A percentile compares a stretch with the other conserved stretches of the same genome.
These are phyloP conservation scores for Cuniculus paca DNA, from an alignment of 2,797 vertebrate species.

Conservation along the genomic window DNA sequence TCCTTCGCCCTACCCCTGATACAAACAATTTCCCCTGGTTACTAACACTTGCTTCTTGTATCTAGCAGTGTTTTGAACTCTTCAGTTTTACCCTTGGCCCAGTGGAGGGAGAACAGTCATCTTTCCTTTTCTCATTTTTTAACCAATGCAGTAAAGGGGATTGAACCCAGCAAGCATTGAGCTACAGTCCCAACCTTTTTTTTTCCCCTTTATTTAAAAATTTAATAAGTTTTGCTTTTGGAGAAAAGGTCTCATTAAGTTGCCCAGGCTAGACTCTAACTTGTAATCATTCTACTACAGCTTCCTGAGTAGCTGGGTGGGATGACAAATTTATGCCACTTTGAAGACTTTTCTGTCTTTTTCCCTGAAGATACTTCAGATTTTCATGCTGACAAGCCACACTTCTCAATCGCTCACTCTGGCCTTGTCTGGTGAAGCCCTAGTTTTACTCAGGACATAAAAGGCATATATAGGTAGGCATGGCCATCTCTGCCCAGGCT, in stretches of 20 bases:
- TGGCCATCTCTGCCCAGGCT: slow-evolving; percentile 16
- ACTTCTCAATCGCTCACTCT: not conserved
- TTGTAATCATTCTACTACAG: not conserved
- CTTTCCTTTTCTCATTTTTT: slow-evolving; percentile 4
- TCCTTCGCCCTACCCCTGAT: not conserved
- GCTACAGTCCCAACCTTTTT: not conserved
- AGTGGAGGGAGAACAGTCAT: not conserved
- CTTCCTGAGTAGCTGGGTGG: not conserved
- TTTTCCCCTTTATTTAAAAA: not conserved
- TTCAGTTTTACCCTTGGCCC: slow-evolving; percentile 44
- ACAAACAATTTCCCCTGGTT: slow-evolving; percentile 6
- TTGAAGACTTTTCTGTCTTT: not conserved
- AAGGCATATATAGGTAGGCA: not conserved
- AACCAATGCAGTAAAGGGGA: not conserved
- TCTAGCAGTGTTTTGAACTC: not conserved
- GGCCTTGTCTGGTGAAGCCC: not conserved
- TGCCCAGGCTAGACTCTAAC: not conserved
- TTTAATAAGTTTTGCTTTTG: not conserved
- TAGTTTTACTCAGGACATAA: slow-evolving; percentile 33
- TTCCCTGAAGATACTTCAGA: slow-evolving; percentile 29
- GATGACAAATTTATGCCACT: not conserved
- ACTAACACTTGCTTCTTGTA: slow-evolving; percentile 43
- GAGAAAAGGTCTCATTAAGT: not conserved
- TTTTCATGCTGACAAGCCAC: slow-evolving; percentile 7
- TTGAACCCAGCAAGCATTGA: not conserved